Conservation (phyloP, 2,888 invertebrate species). For the Calliphora vomitoria region DNA sequence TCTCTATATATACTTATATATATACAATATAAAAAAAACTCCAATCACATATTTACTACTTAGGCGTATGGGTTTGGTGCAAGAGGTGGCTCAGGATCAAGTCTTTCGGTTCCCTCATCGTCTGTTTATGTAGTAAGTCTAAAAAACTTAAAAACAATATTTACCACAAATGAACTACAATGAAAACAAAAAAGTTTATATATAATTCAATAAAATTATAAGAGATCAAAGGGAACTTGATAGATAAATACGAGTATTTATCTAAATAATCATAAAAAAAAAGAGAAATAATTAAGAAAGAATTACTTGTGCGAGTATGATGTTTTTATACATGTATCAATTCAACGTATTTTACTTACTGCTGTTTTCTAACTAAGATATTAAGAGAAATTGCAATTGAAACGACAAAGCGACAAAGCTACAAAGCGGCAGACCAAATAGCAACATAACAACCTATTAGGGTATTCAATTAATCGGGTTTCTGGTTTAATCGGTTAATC, state of each 20-base stretch:
- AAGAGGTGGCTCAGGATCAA: slow-evolving; percentile 91
- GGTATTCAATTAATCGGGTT: no score
- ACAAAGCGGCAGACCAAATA: no score
- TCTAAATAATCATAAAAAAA: slow-evolving; percentile 24
- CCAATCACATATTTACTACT: slow-evolving; percentile 65
- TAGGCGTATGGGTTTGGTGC: slow-evolving; percentile 88
- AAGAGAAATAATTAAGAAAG: slow-evolving; percentile 28
- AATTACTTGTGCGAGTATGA: slow-evolving; percentile 69
- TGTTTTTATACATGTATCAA: slow-evolving; percentile 62
- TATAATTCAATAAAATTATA: slow-evolving; percentile 11
- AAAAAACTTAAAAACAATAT: slow-evolving; percentile 79
- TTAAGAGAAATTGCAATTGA: slow-evolving; percentile 28
- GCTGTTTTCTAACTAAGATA: slow-evolving; percentile 12
- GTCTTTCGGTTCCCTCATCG: slow-evolving; percentile 92
- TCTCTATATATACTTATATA: slow-evolving; percentile 3
- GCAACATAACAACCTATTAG: no score
- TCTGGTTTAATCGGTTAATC: no score
- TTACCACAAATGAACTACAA: slow-evolving; percentile 43
- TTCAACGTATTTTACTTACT: slow-evolving; percentile 21
- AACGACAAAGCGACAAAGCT: slow-evolving; percentile 4
- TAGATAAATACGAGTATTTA: slow-evolving; percentile 19
- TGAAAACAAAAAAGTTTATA: slow-evolving; percentile 9
- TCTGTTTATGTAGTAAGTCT: slow-evolving; percentile 89
- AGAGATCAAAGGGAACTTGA: slow-evolving; percentile 33
- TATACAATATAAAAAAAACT: slow-evolving; percentile 35